These are phyloP conservation scores for Phrynocephalus versicolor DNA, from an alignment of 2,113 vertebrate species.

Conservation along the genomic window DNA sequence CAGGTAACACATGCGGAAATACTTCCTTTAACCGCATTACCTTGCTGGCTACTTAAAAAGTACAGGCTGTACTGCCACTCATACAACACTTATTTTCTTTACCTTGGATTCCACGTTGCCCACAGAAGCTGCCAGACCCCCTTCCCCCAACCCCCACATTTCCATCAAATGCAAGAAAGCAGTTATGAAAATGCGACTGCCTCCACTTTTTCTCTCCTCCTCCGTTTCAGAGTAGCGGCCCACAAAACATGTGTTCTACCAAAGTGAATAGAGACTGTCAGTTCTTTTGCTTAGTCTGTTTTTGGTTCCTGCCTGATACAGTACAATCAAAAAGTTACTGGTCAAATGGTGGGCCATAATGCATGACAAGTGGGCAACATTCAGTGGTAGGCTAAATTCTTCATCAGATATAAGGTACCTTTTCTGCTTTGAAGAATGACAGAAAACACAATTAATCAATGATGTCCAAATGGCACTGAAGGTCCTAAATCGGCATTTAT, in stretches of 20 bases:
- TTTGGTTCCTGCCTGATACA: background rate
- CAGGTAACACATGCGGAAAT: background rate
- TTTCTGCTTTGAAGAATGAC: too few species aligned
- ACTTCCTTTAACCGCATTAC: rapidly evolving
- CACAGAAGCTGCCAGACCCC: background rate
- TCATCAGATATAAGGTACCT: background rate
- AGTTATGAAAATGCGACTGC: background rate
- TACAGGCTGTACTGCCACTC: background rate
- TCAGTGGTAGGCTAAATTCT: background rate
- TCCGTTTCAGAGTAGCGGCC: background rate
- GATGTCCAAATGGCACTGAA: background rate
- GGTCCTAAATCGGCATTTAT: background rate
- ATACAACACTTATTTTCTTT: background rate
- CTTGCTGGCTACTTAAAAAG: background rate
- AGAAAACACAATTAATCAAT: background rate
- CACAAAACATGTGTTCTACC: background rate
- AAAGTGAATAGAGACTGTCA: background rate
- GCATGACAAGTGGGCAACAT: background rate
- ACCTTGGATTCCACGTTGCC: background rate
- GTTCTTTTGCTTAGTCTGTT: background rate
- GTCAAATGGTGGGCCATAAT: background rate
- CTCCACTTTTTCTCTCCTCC: background rate
- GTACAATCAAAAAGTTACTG: background rate
- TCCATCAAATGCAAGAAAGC: background rate
- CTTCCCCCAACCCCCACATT: background rate